Evolutionary conservation across 2,113 vertebrate genomes (phyloP), one percentile per base, ranked within the genome.

Genomic region (Callorhinus ursinus): DNA sequence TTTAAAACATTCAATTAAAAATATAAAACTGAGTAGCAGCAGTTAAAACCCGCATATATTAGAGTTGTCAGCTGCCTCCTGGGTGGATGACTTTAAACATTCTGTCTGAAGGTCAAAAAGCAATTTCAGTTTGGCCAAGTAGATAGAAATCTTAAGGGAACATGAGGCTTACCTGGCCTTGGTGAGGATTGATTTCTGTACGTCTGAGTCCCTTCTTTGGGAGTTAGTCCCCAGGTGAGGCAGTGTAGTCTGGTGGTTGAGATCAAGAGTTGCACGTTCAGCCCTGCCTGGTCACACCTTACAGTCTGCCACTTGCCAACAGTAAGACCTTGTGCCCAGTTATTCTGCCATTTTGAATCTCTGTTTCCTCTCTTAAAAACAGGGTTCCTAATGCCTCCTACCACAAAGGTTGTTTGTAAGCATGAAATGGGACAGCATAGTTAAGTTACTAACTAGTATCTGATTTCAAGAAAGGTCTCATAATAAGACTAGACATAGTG

Each of bases 1-100:
- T 97, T 97, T 96, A 90, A 97, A 98, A 96, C 97, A 92, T 95
- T 97, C 96, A 96, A 97, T 98, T 98, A 98, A 97, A 98, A 97
- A 96, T 88, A 97, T 95, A 95, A 97, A 98, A 95, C 94, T 92
- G 83, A 95, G 59, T 94, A 63, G n/a, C 93, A 67, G 87, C 79
- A 74, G 12, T 90, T 97, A 55, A 86, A 88, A 83, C 33, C 65
- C 65, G 85, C 71, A 90, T 97, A 80, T 89, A 74, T 96, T 97
- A 93, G 72, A 86, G 81, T 36, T n/a, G 0, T 93, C 88, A 83
- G 90, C 93, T 96, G 87, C 95, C 53, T 95, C 67, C 90, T 92
- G 51, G 93, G 76, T 71, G 76, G 89, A 88, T 36, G 63, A 90
- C 57, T 90, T 92, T 77, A 92, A 90, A 67, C 26, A 16, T 88